Evolutionary conservation across 2,797 vertebrate genomes (phyloP).

Genomic region (Trichosurus vulpecula): DNA sequence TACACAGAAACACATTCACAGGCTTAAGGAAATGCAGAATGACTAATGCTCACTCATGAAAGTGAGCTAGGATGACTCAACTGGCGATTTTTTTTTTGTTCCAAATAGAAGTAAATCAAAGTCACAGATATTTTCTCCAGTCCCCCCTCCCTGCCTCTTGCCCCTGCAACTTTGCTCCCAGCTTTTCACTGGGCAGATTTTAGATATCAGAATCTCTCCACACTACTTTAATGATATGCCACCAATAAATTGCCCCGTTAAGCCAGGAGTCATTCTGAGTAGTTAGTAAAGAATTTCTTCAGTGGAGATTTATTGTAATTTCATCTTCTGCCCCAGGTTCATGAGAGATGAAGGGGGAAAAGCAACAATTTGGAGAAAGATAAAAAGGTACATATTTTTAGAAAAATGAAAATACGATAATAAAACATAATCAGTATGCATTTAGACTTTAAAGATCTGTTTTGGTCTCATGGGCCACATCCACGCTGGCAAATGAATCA

Average conservation of each 20-base stretch:
- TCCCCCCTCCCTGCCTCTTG: not conserved
- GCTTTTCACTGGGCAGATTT: conserved; percentile 34
- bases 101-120: conserved; percentile 69
- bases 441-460: conserved; percentile 60
- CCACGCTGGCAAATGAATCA: conserved; percentile 63
- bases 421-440: conserved; percentile 48
- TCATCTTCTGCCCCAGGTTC: conserved; percentile 48
- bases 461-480: conserved; percentile 42
- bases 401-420: conserved; percentile 56
- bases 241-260: conserved; percentile 36
- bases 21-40: conserved; percentile 73
- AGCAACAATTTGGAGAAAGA: conserved; percentile 26
- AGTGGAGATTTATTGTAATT: conserved; percentile 58
- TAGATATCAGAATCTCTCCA: conserved; percentile 35
- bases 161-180: not conserved
- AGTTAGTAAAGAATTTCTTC: conserved; percentile 44
- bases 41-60: conserved; percentile 65
- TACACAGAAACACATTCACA: conserved; percentile 76
- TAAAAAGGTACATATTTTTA: conserved; percentile 26
- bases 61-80: conserved; percentile 70
- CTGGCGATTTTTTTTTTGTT: conserved; percentile 55
- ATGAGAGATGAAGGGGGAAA: conserved; percentile 54
- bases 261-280: conserved; percentile 29
- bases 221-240: conserved; percentile 54
- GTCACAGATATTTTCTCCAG: conserved; percentile 42